phyloP scores from a whole-genome alignment of 2,113 vertebrate genomes.

The Callaeas wilsoni region DNA sequence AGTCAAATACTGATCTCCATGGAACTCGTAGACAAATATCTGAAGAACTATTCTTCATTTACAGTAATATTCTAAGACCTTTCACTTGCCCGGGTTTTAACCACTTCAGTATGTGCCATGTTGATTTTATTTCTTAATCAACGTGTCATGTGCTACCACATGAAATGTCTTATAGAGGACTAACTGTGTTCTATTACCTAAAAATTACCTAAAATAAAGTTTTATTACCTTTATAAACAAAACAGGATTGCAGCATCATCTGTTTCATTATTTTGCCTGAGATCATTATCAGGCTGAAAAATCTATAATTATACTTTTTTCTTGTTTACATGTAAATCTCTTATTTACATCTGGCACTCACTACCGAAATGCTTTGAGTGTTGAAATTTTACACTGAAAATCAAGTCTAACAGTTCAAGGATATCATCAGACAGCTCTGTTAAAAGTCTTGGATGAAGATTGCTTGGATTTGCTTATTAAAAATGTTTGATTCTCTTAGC shows the following conservation, averaged over 20 bases:
- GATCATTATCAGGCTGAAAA: constrained; percentile 9
- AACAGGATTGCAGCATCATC: background rate
- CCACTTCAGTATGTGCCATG: background rate
- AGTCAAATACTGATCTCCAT: background rate
- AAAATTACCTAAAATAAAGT: too few relatives aligned
- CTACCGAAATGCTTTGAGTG: background rate
- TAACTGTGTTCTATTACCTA: background rate
- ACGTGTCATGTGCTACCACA: background rate
- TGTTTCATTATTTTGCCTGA: background rate
- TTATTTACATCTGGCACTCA: background rate
- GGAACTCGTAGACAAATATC: background rate
- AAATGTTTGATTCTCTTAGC: background rate
- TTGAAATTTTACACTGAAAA: background rate
- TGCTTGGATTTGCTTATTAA: background rate
- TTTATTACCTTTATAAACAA: constrained; percentile 36
- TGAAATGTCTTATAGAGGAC: background rate
- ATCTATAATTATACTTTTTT: background rate
- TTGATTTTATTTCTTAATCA: constrained; percentile 34
- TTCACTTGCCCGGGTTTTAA: constrained; percentile 5
- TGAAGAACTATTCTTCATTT: background rate
- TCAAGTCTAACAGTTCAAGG: background rate
- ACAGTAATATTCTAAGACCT: constrained; percentile 8
- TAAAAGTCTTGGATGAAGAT: background rate
- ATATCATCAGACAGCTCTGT: background rate
- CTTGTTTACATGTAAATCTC: background rate